phyloP scores from a whole-genome alignment of 1,140 invertebrate genomes.

The Choristoneura fumiferana region DNA sequence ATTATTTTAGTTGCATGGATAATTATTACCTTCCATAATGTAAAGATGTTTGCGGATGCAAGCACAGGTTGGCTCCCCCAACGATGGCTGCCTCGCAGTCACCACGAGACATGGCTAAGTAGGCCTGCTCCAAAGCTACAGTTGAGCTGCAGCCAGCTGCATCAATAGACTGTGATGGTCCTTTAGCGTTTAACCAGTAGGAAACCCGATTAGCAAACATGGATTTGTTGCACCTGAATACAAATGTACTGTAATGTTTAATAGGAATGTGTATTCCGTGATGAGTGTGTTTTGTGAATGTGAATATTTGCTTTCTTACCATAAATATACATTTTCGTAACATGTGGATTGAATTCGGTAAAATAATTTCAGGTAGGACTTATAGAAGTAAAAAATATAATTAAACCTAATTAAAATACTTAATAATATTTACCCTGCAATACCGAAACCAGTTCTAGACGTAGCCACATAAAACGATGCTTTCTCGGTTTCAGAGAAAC shows the following conservation, averaged over 20 bases:
- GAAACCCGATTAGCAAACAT: constrained; percentile 96
- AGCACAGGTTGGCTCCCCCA: constrained; percentile 88
- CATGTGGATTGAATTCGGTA: no score
- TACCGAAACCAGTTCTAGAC: constrained; percentile 79
- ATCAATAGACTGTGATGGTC: constrained; percentile 91
- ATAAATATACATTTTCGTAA: no score
- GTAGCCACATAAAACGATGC: constrained; percentile 84
- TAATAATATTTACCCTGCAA: constrained; percentile 83
- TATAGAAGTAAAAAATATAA: no score
- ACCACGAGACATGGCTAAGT: constrained; percentile 86
- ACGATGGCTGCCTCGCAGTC: constrained; percentile 93
- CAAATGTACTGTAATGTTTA: constrained; percentile 39
- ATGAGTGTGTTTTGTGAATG: no score
- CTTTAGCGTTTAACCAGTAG: constrained; percentile 83
- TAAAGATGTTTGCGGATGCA: constrained; percentile 92
- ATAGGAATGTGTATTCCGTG: constrained; percentile 45
- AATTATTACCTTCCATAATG: constrained; percentile 89
- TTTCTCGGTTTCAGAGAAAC: constrained; percentile 81
- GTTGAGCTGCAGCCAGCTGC: constrained; percentile 95
- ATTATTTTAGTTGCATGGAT: no score
- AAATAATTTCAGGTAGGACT: no score
- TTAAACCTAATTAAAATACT: constrained; percentile 35
- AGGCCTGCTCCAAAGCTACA: constrained; percentile 90
- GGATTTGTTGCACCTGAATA: constrained; percentile 84
- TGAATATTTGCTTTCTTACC: no score